Conservation (phyloP, 2,888 invertebrate species). For the Lissonota sp. region DNA sequence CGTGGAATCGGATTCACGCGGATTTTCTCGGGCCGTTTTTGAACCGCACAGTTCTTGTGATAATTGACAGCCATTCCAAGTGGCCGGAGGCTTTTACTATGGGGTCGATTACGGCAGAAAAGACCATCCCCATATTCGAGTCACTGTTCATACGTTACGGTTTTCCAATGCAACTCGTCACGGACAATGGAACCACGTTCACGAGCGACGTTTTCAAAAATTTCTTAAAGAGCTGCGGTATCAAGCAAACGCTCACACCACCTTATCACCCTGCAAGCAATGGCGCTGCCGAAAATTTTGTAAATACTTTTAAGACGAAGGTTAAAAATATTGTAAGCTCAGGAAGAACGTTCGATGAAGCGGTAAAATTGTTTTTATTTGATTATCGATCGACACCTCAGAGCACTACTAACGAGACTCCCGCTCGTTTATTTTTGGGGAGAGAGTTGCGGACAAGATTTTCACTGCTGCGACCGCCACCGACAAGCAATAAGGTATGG, state of each 20-base stretch:
- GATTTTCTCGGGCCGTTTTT: conserved; percentile 54
- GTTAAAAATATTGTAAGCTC: too few species aligned
- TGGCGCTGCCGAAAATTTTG: too few species aligned
- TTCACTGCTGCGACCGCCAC: too few species aligned
- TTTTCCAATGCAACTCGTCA: conserved; percentile 43
- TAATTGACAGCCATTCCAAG: conserved; percentile 61
- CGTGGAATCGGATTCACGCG: conserved; percentile 44
- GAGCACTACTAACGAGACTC: too few species aligned
- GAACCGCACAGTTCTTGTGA: conserved; percentile 47
- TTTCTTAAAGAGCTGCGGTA: conserved; percentile 43
- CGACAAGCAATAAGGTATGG: too few species aligned
- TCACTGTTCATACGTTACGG: conserved; percentile 53
- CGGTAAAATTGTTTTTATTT: too few species aligned
- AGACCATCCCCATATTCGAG: conserved; percentile 49
- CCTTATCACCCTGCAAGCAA: conserved; percentile 37
- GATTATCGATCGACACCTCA: too few species aligned
- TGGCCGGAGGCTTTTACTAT: conserved; percentile 61
- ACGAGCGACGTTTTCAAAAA: conserved; percentile 41
- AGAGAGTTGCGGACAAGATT: too few species aligned
- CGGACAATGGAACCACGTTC: conserved; percentile 55
- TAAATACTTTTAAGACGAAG: too few species aligned
- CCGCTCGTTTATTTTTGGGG: too few species aligned
- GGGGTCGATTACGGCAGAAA: conserved; percentile 51
- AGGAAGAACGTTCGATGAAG: too few species aligned
- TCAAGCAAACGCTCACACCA: conserved; percentile 43